phyloP scores from a whole-genome alignment of 2,113 vertebrate species.

The Vulpes lagopus region DNA sequence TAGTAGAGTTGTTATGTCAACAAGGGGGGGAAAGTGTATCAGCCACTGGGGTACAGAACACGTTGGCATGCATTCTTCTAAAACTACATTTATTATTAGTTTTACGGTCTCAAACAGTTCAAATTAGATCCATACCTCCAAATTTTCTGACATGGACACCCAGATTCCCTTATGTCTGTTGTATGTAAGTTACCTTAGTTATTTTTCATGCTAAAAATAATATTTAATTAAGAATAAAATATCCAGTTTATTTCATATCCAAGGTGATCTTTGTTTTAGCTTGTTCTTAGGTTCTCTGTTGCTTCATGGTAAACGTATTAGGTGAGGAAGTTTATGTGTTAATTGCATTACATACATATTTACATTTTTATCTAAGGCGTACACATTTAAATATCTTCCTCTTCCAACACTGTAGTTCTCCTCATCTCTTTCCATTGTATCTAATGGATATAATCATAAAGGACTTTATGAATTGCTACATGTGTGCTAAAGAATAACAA shows the following conservation, averaged over 20 bases:
- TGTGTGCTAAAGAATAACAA: constrained; percentile 66
- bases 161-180: neutral
- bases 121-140: neutral
- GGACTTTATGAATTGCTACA: constrained; percentile 61
- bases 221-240: neutral
- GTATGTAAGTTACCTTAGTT: neutral
- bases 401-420: neutral
- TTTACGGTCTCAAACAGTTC: neutral
- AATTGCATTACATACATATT: neutral
- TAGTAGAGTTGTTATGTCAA: neutral
- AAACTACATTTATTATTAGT: neutral
- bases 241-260: neutral
- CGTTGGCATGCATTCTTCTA: neutral
- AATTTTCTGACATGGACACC: neutral
- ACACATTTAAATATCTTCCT: constrained; percentile 21
- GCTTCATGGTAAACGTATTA: neutral
- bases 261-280: neutral
- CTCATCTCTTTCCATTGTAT: constrained; percentile 32
- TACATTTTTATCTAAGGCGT: constrained; percentile 25
- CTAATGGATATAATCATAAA: constrained; percentile 29
- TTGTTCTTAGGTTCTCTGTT: neutral
- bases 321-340: neutral
- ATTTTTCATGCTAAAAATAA: neutral
- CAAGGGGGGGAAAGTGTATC: neutral
- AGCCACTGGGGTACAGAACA: neutral